Evolutionary conservation across 2,888 invertebrate genomes (phyloP).

Genomic region (Hipparchia sbordonii): DNA sequence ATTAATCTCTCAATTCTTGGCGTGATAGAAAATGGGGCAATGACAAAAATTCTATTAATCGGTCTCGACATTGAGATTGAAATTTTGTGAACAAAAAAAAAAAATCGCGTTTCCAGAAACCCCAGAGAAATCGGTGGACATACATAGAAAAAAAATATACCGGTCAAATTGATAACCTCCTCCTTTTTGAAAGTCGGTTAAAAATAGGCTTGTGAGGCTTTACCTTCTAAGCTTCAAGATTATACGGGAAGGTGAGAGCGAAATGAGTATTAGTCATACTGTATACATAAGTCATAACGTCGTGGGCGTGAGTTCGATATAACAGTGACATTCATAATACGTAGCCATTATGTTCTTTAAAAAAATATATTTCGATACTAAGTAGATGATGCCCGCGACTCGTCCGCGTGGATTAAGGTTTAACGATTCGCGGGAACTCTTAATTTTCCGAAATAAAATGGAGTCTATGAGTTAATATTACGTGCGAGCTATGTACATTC

Average conservation of each 20-base stretch:
- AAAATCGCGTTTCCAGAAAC: too few species aligned
- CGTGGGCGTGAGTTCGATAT: background rate
- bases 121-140: too few species aligned
- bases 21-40: conserved; percentile 1
- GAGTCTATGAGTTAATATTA: too few species aligned
- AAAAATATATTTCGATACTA: background rate
- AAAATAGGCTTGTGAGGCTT: background rate
- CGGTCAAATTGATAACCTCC: too few species aligned
- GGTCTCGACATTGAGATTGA: background rate
- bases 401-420: too few species aligned
- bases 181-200: background rate
- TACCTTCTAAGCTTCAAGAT: conserved; percentile 4
- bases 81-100: background rate
- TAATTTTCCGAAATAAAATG: too few species aligned
- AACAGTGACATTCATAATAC: background rate
- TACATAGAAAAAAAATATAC: too few species aligned
- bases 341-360: background rate
- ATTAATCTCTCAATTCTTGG: conserved; percentile 6
- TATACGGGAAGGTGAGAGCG: background rate
- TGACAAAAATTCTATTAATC: background rate
- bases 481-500: too few species aligned
- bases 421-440: too few species aligned
- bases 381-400: too few species aligned
- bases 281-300: background rate
- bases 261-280: conserved; percentile 1